Conservation (phyloP, 2,888 invertebrate species). For the Neoascia interrupta region DNA sequence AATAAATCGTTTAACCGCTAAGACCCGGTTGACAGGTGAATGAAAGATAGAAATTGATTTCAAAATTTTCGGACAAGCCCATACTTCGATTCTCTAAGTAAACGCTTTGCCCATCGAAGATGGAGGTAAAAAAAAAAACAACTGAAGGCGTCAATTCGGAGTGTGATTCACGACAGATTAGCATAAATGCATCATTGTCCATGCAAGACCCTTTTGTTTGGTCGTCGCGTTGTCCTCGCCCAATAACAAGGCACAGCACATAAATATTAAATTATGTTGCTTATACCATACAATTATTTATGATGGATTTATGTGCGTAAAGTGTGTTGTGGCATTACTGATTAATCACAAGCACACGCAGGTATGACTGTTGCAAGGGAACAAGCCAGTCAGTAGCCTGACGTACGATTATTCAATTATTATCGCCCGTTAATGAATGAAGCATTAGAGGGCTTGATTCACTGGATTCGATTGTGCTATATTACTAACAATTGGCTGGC, state of each 20-base stretch:
- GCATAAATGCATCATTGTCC: conserved; percentile 56
- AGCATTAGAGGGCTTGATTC: conserved; percentile 51
- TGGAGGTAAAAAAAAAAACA: neutral
- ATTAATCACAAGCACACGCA: conserved; percentile 46
- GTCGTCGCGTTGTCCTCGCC: neutral
- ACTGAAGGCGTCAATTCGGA: conserved; percentile 41
- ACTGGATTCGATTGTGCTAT: conserved; percentile 44
- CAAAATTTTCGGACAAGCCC: conserved; percentile 11
- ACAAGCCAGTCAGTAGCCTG: conserved; percentile 8
- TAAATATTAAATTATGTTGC: conserved; percentile 59
- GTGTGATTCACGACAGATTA: conserved; percentile 64
- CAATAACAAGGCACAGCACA: conserved; percentile 29
- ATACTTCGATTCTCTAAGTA: too few species aligned
- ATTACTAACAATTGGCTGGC: conserved; percentile 12
- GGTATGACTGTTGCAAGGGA: neutral
- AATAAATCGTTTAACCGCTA: conserved; percentile 55
- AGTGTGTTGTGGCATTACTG: conserved; percentile 59
- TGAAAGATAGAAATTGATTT: conserved; percentile 62
- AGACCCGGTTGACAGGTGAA: conserved; percentile 57
- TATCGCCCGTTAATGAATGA: conserved; percentile 65
- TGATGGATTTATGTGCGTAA: conserved; percentile 67
- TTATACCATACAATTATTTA: conserved; percentile 62
- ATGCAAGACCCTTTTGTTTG: conserved; percentile 6
- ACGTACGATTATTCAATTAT: conserved; percentile 65
- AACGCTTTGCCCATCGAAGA: neutral